Evolutionary conservation across 2,113 vertebrate genomes (phyloP).

Genomic region (Elachura formosa): DNA sequence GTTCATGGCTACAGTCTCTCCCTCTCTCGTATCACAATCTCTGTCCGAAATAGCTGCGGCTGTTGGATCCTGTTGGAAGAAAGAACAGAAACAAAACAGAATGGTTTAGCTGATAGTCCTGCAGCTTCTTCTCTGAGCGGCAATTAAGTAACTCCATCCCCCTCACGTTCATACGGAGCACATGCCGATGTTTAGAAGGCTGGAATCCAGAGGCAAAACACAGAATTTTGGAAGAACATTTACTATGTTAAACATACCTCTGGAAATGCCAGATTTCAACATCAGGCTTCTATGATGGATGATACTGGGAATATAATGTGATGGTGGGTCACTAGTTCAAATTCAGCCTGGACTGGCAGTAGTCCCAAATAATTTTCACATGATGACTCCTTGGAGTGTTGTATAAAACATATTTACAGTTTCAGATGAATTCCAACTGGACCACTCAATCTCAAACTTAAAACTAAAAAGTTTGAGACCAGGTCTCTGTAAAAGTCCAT

Average conservation of each 20-base stretch:
- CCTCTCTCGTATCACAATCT: conserved; percentile 84
- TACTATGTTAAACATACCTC: neutral
- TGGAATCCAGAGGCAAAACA: neutral
- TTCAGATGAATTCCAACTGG: neutral
- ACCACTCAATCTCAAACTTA: neutral
- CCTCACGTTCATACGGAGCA: neutral
- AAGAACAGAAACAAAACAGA: conserved; percentile 30
- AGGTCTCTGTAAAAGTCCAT: neutral
- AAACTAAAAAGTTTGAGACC: neutral
- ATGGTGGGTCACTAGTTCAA: neutral
- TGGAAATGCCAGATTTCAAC: neutral
- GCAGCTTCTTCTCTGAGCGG: neutral
- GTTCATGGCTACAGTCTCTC: conserved; percentile 91
- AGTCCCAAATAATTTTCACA: neutral
- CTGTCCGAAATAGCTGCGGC: conserved; percentile 83
- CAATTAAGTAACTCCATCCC: neutral
- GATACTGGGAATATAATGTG: neutral
- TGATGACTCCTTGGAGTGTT: neutral
- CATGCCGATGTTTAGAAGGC: rapidly evolving
- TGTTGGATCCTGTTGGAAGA: conserved; percentile 83
- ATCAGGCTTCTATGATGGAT: neutral
- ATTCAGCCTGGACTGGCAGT: neutral
- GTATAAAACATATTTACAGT: neutral
- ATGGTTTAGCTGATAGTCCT: neutral
- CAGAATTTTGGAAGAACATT: neutral